Conservation (phyloP, 2,113 vertebrate species). For the Podiceps cristatus region DNA sequence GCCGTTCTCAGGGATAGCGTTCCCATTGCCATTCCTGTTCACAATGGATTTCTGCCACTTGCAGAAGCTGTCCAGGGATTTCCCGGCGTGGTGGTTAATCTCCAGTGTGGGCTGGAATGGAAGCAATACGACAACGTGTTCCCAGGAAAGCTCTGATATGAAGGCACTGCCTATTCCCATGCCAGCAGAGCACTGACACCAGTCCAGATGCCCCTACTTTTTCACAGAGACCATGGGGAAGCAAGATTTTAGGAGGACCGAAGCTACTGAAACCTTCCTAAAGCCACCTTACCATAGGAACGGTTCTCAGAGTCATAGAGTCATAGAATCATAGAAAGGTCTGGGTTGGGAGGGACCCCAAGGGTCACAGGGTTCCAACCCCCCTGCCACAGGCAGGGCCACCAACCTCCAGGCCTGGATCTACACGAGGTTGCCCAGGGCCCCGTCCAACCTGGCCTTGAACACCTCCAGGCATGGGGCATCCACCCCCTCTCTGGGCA, state of each 20-base stretch:
- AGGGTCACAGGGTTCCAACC: too few relatives aligned
- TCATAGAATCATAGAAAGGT: too few relatives aligned
- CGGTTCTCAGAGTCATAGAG: not conserved
- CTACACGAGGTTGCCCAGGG: too few relatives aligned
- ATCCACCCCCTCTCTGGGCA: too few relatives aligned
- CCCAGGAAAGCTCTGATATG: not conserved
- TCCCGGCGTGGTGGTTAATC: constrained; percentile 95
- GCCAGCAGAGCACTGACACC: not conserved
- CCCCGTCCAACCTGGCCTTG: too few relatives aligned
- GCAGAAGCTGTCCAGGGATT: constrained; percentile 98
- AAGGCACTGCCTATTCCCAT: not conserved
- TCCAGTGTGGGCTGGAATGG: constrained; percentile 90
- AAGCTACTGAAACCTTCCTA: not conserved
- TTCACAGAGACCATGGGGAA: not conserved
- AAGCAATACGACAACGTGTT: not conserved
- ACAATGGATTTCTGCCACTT: constrained; percentile 99
- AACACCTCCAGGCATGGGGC: too few relatives aligned
- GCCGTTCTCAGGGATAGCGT: constrained; percentile 95
- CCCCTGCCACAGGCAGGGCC: too few relatives aligned
- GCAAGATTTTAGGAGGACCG: not conserved
- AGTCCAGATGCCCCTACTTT: not conserved
- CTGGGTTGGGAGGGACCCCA: too few relatives aligned
- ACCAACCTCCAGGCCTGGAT: too few relatives aligned
- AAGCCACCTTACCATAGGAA: not conserved
- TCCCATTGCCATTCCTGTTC: constrained; percentile 90